Base-by-base conservation (phyloP, 92 coral and sea anemone genomes). In the Pocillopora grandis region DNA sequence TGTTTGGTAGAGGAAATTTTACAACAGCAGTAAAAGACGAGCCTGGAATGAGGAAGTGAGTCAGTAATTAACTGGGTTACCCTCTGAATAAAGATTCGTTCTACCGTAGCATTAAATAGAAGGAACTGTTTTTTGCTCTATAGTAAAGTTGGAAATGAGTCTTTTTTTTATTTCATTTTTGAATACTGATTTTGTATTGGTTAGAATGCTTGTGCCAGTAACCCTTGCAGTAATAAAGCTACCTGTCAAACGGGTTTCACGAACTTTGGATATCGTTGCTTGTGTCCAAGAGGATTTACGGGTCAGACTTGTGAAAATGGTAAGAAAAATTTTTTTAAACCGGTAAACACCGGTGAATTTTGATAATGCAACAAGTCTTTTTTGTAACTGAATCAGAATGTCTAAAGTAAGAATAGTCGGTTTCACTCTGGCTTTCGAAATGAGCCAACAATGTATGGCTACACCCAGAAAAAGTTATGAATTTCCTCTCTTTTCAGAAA, bases 161-260 rank as follows among this genome's bases (percentile, higher is more conserved):
- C 27, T 19, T 1, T 12, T 0, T 65, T 7, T n/a, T 65, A 20
- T 1, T 9, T 64, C 37, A 18, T 65, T n/a, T 65, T 67, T 67
- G 2, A 23, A 10, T 31, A 1, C 21, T 67, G 12, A 3, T 15
- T 69, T 16, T 69, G 10, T n/a, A 20, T 69, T 36, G 52, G 52
- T 15, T 36, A 69, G 74, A 69, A 69, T n/a, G 17, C 19, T 36
- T 69, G 74, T 33, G 74, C 55, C 55, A 69, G 19, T 36, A 52
- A 2, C 56, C 74, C 74, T 36, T 69, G 74, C 74, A 35, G 18
- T 36, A 10, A 69, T 36, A 69, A 69, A 69, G 74, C 74, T 15
- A 69, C 74, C 56, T 69, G 74, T 16, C 74, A 69, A 69, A 69
- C 56, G 0, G 74, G 74, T 69, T 69, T 69, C 42, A 69, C 74